Base-by-base conservation (phyloP, 2,888 invertebrate genomes). In the Tenodera sinensis region DNA sequence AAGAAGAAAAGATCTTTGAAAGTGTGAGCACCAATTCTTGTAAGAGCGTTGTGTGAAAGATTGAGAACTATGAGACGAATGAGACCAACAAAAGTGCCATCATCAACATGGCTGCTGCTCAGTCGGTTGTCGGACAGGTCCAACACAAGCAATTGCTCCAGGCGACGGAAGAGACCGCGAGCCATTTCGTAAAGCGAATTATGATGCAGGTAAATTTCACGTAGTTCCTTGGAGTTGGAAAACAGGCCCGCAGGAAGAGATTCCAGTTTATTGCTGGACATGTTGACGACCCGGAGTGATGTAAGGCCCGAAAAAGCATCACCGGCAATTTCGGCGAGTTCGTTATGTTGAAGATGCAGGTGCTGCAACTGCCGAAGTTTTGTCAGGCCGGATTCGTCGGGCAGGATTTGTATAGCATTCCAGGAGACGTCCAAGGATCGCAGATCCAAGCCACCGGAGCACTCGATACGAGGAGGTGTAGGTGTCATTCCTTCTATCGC, bases 1-100 rank as follows among this genome's bases (percentile, higher is more conserved):
- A 98, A 94, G 92, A 97, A 97, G 92, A 96, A 97, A 91, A 98
- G 94, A 92, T 98, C 97, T 93, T 97, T 97, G 93, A 98, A 98
- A 88, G 97, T 97, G 91, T 96, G 96, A 27, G 96, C 96, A 92
- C 97, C 97, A 91, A 98, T 96, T 91, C 97, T 95, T 0, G 97
- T 97, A 81, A 98, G 93, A n/a, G 96, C 96, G 92, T 98, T 98
- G 93, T 97, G 97, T 3, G 97, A 97, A 91, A 98, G 94, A 93
- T 98, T 97, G 91, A 98, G 94, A 86, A 98, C 96, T 92, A 98
- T 97, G 91, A 97, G 94, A 25, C 98, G 95, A 91, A 98, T 97
- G 91, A 98, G 94, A 90, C 98, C 98, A 91, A 96, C 95, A 93
- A 98, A 98, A 34, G 97, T 97, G 88, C 96, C 96, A 89, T 97